Conservation (phyloP, 2,113 vertebrate species). For the Nothocercus nigrocapillus region DNA sequence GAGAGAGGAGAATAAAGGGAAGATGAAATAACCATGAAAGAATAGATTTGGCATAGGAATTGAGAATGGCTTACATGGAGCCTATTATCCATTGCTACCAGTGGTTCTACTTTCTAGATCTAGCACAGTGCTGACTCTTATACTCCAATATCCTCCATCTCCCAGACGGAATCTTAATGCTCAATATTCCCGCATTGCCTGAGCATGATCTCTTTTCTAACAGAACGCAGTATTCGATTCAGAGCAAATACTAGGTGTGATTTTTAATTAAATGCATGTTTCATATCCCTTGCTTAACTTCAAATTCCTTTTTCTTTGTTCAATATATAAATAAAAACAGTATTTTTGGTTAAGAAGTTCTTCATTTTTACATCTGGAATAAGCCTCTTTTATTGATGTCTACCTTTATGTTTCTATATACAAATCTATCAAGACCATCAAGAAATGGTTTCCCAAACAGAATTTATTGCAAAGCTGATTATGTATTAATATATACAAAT, state of each 20-base stretch:
- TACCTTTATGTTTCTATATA: slow-evolving; percentile 39
- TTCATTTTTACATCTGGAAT: slow-evolving; percentile 34
- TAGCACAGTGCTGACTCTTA: not conserved
- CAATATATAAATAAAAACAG: not conserved
- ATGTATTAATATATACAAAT: slow-evolving; percentile 80
- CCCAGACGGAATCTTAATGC: not conserved
- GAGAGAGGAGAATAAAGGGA: not conserved
- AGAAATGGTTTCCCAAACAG: slow-evolving; percentile 66
- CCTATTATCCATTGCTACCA: not conserved
- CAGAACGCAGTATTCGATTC: slow-evolving; percentile 13
- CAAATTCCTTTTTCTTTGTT: not conserved
- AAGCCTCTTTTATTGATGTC: slow-evolving; percentile 15
- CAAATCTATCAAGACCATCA: slow-evolving; percentile 70
- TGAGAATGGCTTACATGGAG: not conserved
- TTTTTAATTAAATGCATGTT: not conserved
- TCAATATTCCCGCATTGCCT: slow-evolving; percentile 35
- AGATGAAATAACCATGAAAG: not conserved
- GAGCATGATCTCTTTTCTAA: slow-evolving; percentile 6
- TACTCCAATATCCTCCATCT: not conserved
- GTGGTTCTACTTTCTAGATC: not conserved
- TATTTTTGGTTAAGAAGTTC: slow-evolving; percentile 23
- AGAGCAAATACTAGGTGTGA: slow-evolving; percentile 14
- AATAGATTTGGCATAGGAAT: not conserved
- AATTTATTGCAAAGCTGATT: slow-evolving; percentile 78
- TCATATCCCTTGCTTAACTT: not conserved